Conservation (phyloP, 2,797 vertebrate species). For the Eurystomus glaucurus region DNA sequence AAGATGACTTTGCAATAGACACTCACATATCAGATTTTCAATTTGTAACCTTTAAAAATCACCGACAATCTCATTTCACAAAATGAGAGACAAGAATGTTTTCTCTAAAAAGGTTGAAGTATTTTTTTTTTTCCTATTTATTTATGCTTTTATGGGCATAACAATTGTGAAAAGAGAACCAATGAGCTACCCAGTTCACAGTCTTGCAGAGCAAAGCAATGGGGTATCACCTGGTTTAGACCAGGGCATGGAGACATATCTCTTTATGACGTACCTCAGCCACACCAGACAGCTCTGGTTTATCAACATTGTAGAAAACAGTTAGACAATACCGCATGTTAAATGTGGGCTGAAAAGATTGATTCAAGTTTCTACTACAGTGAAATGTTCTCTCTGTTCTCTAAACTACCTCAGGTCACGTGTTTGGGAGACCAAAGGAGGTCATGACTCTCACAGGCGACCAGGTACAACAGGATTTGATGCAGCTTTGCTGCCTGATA, state of each 20-base stretch:
- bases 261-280: not conserved
- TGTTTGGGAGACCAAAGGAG: not conserved
- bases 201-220: not conserved
- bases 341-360: conserved; percentile 23
- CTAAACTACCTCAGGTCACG: not conserved
- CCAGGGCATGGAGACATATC: not conserved
- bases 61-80: not conserved
- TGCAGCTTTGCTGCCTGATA: not conserved
- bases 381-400: conserved; percentile 37
- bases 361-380: conserved; percentile 35
- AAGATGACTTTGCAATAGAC: not conserved
- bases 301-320: not conserved
- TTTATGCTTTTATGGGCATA: not conserved
- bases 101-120: not conserved
- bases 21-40: not conserved
- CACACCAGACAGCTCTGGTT: rapidly evolving
- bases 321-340: not conserved
- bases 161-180: not conserved
- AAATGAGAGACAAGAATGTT: not conserved
- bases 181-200: not conserved
- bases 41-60: not conserved
- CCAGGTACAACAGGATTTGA: not conserved
- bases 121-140: rapidly evolving
- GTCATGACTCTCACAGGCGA: not conserved
- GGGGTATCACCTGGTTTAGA: not conserved